These are phyloP conservation scores for Sphaeramia orbicularis DNA, from an alignment of 2,797 vertebrate species.

Conservation along the genomic window DNA sequence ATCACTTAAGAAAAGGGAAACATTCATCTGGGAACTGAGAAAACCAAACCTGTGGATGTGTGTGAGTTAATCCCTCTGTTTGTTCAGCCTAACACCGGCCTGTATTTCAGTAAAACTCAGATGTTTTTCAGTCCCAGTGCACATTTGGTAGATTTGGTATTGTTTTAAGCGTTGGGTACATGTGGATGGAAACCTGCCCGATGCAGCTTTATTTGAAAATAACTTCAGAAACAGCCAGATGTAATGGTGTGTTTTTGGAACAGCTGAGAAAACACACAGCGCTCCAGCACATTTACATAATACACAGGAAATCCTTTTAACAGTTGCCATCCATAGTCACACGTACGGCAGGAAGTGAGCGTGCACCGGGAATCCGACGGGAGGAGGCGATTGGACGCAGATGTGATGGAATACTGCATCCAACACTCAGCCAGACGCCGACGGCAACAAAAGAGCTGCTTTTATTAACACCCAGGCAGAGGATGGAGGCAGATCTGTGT, in stretches of 20 bases:
- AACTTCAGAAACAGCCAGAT: conserved; percentile 31
- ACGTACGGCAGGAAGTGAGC: conserved; percentile 21
- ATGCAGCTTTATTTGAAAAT: conserved; percentile 3
- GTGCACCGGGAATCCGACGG: conserved; percentile 44
- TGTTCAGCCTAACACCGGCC: too few relatives aligned
- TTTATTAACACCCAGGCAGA: conserved; percentile 42
- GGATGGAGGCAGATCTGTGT: conserved; percentile 22
- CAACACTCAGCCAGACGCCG: conserved; percentile 45
- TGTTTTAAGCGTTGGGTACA: neutral
- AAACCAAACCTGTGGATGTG: too few relatives aligned
- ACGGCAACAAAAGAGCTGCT: conserved; percentile 41
- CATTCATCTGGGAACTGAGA: too few relatives aligned
- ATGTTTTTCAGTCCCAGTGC: neutral
- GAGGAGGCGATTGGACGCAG: conserved; percentile 52
- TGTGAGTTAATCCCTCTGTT: too few relatives aligned
- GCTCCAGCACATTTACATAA: conserved; percentile 43
- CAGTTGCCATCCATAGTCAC: conserved; percentile 52
- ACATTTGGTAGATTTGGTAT: neutral
- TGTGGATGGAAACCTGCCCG: too few relatives aligned
- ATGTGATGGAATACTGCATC: conserved; percentile 54
- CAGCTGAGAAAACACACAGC: conserved; percentile 27
- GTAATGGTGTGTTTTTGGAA: conserved; percentile 30
- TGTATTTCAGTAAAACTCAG: too few relatives aligned
- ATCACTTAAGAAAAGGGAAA: too few relatives aligned
- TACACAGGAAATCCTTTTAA: conserved; percentile 48